Evolutionary conservation across 2,113 vertebrate genomes (phyloP), one percentile per base, ranked within the genome.

Genomic region (Passer domesticus): DNA sequence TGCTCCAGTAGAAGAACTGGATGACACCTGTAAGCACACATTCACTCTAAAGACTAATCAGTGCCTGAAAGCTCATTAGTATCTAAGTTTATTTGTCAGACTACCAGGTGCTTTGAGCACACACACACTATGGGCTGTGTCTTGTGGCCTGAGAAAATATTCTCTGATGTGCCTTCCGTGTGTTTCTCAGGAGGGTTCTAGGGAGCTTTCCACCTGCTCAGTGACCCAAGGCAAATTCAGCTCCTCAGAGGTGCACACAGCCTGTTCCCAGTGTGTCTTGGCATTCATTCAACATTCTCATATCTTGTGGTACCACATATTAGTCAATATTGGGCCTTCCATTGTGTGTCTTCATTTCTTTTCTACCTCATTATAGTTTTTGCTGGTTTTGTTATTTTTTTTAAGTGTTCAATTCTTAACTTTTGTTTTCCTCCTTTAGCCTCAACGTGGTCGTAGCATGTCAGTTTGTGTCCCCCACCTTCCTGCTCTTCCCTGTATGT

Each of bases 361-460:
- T 95, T 92, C 90, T 95, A 92, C 79, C 94, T 95, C 98, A 82
- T 98, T 96, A 63, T 56, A 82, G 82, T 87, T 96, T 95, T 92
- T 90, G 35, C 64, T 78, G 13, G 52, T 85, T 97, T 96, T 96
- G 47, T 64, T 97, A 87, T 62, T 95, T 94, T 96, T 97, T 95
- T 97, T 96, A 60, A 94, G 77, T 97, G 59, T 98, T 97, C 97
- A 97, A 95, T 92, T 98, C 92, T 97, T 95, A 89, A 91, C 93
- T 98, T 97, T 98, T 98, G 98, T 95, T 98, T 98, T 98, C 97
- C 91, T 96, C 95, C 96, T 97, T 98, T 97, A 98, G 98, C 98
- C 92, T 98, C 98, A 97, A 96, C 98, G 98, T 98, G 98, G 98
- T 98, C 98, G 98, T 99, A 99, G 99, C 99, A 99, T 99, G 99